phyloP scores from a whole-genome alignment of 2,797 vertebrate species.

The Pyrocephalus nanus region DNA sequence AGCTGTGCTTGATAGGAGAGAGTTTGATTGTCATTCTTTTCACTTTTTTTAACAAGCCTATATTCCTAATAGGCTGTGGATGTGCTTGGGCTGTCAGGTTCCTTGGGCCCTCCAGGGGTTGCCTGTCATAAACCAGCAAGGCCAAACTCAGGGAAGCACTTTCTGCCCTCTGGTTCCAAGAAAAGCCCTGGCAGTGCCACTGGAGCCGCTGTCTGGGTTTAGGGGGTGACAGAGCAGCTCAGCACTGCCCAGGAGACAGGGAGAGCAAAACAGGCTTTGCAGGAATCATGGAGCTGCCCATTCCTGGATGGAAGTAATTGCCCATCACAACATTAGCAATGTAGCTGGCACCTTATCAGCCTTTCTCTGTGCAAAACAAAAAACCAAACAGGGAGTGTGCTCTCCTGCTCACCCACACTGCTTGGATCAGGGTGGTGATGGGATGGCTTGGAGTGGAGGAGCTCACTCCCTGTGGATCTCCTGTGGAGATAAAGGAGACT shows the following conservation, averaged over 20 bases:
- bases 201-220: neutral
- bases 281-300: neutral
- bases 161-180: neutral
- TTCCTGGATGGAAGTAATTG: neutral
- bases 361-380: neutral
- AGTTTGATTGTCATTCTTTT: neutral
- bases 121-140: neutral
- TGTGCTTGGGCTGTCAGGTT: neutral
- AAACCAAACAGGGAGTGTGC: rapidly evolving
- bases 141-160: neutral
- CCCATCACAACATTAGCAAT: neutral
- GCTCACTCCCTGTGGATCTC: neutral
- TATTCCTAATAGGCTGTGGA: neutral
- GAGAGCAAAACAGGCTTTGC: neutral
- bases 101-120: neutral
- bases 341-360: neutral
- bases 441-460: neutral
- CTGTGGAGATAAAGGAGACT: neutral
- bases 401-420: neutral
- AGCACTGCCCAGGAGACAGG: rapidly evolving
- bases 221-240: no score
- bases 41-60: neutral
- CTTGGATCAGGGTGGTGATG: neutral
- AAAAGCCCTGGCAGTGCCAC: rapidly evolving
- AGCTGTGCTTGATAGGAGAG: neutral